A percentile compares a stretch with the other conserved stretches of the same genome.
These are phyloP conservation scores for Apis laboriosa DNA, from an alignment of 1,140 invertebrate species.

Conservation along the genomic window DNA sequence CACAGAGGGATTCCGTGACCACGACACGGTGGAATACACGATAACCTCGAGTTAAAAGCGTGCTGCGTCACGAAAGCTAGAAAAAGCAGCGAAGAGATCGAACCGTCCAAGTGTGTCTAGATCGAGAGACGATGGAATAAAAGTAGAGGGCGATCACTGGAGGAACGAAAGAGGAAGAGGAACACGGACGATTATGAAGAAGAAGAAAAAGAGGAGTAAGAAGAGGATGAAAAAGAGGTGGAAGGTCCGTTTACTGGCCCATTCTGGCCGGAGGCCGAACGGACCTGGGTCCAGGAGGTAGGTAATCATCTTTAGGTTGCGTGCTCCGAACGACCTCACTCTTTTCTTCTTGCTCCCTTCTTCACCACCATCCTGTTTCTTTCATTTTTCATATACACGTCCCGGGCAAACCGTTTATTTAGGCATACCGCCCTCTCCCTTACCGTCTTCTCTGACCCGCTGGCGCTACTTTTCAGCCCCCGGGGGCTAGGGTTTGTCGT, in stretches of 20 bases:
- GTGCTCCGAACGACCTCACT: conserved; percentile 74
- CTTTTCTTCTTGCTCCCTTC: conserved; percentile 10
- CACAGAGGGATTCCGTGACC: neutral
- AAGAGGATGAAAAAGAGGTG: conserved; percentile 34
- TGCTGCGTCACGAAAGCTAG: conserved; percentile 31
- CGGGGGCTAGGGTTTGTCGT: conserved; percentile 44
- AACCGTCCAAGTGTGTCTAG: neutral
- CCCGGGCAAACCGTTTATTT: conserved; percentile 77
- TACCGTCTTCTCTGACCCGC: conserved; percentile 12
- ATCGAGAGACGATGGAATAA: conserved; percentile 38
- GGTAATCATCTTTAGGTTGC: conserved; percentile 79
- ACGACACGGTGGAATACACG: neutral
- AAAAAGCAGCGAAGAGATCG: conserved; percentile 25
- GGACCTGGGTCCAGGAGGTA: conserved; percentile 64
- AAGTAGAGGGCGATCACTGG: conserved; percentile 44
- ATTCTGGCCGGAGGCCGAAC: conserved; percentile 58
- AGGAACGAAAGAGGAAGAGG: conserved; percentile 2
- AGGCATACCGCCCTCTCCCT: conserved; percentile 66
- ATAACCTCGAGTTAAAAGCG: conserved; percentile 16
- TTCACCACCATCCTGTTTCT: conserved; percentile 58
- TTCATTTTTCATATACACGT: conserved; percentile 74
- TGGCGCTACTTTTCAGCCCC: conserved; percentile 43
- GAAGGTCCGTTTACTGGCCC: conserved; percentile 37
- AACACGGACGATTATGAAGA: conserved; percentile 6
- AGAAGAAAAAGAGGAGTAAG: conserved; percentile 33